phyloP scores from a whole-genome alignment of 1,140 invertebrate genomes.

The Sinella curviseta region DNA sequence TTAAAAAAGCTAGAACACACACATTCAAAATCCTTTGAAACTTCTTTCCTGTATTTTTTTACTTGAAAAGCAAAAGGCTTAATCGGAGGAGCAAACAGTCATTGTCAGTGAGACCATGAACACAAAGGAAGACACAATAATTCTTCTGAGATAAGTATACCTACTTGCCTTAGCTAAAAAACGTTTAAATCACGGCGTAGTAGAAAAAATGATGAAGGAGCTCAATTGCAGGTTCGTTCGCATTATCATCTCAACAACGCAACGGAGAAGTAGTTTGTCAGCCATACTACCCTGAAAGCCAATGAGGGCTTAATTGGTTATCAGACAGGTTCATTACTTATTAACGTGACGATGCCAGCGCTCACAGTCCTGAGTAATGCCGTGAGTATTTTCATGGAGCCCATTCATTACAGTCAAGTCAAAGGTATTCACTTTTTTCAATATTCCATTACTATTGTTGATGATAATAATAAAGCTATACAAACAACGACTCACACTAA shows the following conservation, averaged over 20 bases:
- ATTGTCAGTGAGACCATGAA: conserved; percentile 8
- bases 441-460: no score
- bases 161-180: no score
- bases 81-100: conserved; percentile 1
- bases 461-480: no score
- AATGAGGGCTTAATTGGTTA: conserved; percentile 5
- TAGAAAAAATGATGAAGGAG: no score
- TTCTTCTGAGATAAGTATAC: no score
- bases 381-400: neutral
- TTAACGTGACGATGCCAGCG: no score
- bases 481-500: no score
- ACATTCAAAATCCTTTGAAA: neutral
- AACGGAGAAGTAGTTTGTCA: neutral
- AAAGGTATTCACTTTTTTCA: no score
- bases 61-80: neutral
- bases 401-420: neutral
- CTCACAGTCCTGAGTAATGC: no score
- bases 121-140: neutral
- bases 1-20: neutral
- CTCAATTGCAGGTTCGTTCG: no score
- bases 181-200: no score
- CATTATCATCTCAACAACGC: no score
- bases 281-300: neutral
- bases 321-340: conserved; percentile 6
- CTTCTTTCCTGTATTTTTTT: conserved; percentile 1